Percentiles rank a stretch among this genome's conserved stretches.
These are phyloP conservation scores for Labeo calbasu DNA, from an alignment of 2,797 vertebrate species.

Conservation along the genomic window DNA sequence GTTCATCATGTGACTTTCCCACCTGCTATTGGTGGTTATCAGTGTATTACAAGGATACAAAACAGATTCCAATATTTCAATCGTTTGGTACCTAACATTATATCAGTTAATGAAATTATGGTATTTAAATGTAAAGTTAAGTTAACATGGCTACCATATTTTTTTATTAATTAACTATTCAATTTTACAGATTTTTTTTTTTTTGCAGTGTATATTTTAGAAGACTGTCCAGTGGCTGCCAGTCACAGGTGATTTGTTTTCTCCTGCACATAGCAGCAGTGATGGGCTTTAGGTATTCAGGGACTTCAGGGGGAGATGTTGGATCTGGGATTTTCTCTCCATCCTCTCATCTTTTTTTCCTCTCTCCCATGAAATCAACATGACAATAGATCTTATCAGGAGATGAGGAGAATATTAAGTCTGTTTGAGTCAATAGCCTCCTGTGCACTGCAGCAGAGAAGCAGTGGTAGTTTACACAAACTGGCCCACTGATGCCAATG, in stretches of 20 bases:
- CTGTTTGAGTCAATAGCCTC: slow-evolving; percentile 52
- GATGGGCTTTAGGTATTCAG: not conserved
- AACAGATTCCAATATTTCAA: too few relatives aligned
- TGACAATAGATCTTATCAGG: slow-evolving; percentile 54
- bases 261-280: not conserved
- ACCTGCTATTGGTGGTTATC: too few relatives aligned
- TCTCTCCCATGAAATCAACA: slow-evolving; percentile 36
- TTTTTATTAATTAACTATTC: too few relatives aligned
- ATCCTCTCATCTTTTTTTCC: slow-evolving; percentile 28
- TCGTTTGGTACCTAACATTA: too few relatives aligned
- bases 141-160: too few relatives aligned
- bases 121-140: too few relatives aligned
- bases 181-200: too few relatives aligned
- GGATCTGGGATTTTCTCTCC: slow-evolving; percentile 13
- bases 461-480: slow-evolving; percentile 7
- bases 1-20: too few relatives aligned
- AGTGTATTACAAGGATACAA: too few relatives aligned
- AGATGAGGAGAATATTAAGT: slow-evolving; percentile 59
- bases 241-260: not conserved
- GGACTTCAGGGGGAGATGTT: slow-evolving; percentile 8
- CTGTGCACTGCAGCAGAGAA: slow-evolving; percentile 22
- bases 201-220: not conserved
- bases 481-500: not conserved
- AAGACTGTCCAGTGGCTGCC: not conserved
- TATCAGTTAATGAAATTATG: too few relatives aligned